These are phyloP conservation scores for Microctonus brassicae DNA, from an alignment of 2,888 invertebrate species.

Conservation along the genomic window DNA sequence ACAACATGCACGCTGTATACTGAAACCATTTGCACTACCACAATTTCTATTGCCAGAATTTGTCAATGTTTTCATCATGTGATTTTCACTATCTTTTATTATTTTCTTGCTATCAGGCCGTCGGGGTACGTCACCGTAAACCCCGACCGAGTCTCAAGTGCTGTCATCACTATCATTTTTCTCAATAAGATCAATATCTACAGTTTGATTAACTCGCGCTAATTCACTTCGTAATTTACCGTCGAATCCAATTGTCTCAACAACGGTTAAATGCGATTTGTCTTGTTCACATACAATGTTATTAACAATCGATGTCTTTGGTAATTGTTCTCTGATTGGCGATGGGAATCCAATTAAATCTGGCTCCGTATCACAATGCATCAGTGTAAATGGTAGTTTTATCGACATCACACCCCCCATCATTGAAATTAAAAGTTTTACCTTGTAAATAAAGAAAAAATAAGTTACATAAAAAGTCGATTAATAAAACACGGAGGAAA, in stretches of 20 bases:
- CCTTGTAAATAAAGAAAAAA: conserved; percentile 50
- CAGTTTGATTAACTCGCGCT: conserved; percentile 43
- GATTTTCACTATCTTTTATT: conserved; percentile 45
- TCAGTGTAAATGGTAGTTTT: conserved; percentile 84
- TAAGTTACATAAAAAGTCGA: not conserved
- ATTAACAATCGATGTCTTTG: conserved; percentile 21
- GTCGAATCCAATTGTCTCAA: conserved; percentile 14
- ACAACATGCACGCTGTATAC: conserved; percentile 72
- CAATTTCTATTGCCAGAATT: conserved; percentile 50
- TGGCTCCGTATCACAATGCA: conserved; percentile 79
- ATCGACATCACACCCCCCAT: conserved; percentile 86
- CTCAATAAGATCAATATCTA: conserved; percentile 61
- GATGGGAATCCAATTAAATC: conserved; percentile 72
- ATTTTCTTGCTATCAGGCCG: conserved; percentile 16
- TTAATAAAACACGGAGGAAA: not conserved
- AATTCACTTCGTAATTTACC: conserved; percentile 12
- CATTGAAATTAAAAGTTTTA: conserved; percentile 83
- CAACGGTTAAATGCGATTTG: conserved; percentile 25
- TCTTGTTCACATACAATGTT: conserved; percentile 37
- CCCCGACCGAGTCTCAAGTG: conserved; percentile 62
- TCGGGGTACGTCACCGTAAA: conserved; percentile 54
- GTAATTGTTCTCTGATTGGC: conserved; percentile 45
- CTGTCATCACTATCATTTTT: conserved; percentile 57
- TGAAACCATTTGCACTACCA: conserved; percentile 66
- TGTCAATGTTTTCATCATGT: conserved; percentile 46